Conservation (phyloP, 2,888 invertebrate genomes). For the Neoascia interrupta region DNA sequence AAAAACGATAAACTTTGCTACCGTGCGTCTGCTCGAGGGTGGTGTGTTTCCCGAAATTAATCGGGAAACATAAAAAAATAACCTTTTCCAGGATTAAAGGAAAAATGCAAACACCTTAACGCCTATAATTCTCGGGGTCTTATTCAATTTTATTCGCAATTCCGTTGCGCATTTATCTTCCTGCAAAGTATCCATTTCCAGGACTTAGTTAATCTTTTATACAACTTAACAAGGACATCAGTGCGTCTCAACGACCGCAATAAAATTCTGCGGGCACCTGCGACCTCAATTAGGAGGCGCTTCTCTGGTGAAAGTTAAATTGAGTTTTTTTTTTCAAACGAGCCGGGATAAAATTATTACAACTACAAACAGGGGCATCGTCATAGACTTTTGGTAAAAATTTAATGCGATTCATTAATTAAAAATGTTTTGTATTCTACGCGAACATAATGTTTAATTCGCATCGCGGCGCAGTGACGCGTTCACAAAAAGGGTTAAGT, state of each 20-base stretch:
- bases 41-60: slow-evolving; percentile 15
- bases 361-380: slow-evolving; percentile 39
- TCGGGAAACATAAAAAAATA: slow-evolving; percentile 32
- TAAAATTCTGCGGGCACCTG: slow-evolving; percentile 67
- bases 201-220: slow-evolving; percentile 66
- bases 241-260: slow-evolving; percentile 63
- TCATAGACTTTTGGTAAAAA: slow-evolving; percentile 56
- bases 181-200: slow-evolving; percentile 59
- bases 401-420: slow-evolving; percentile 69
- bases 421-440: slow-evolving; percentile 49
- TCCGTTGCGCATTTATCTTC: slow-evolving; percentile 39
- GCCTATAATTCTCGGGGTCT: slow-evolving; percentile 42
- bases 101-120: slow-evolving; percentile 66
- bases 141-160: slow-evolving; percentile 58
- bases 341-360: slow-evolving; percentile 36
- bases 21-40: slow-evolving; percentile 2
- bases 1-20: slow-evolving; percentile 48
- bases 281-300: slow-evolving; percentile 60
- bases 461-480: slow-evolving; percentile 23
- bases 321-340: slow-evolving; percentile 35
- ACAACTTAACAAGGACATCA: slow-evolving; percentile 65
- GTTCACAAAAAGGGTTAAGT: slow-evolving; percentile 48
- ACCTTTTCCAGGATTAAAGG: slow-evolving; percentile 28
- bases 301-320: slow-evolving; percentile 41
- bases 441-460: slow-evolving; percentile 38